Evolutionary conservation across 2,797 vertebrate genomes (phyloP).

Genomic region (Schizopygopsis pylzovi): DNA sequence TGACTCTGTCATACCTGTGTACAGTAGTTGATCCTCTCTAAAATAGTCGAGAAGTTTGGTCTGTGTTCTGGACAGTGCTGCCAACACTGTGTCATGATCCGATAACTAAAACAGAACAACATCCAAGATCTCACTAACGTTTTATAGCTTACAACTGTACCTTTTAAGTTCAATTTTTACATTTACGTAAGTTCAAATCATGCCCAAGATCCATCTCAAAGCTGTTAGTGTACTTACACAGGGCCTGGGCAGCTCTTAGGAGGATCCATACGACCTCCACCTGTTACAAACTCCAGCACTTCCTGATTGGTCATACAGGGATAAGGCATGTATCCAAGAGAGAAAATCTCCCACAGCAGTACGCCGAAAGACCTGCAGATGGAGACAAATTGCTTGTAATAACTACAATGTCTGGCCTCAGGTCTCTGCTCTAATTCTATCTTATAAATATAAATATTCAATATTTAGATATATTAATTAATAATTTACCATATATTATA

Average conservation of each 20-base stretch:
- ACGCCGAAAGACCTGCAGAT: constrained; percentile 93
- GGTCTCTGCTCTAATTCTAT: neutral
- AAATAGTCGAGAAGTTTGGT: constrained; percentile 89
- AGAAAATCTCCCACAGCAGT: constrained; percentile 95
- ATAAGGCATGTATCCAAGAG: constrained; percentile 93
- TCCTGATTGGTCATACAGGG: constrained; percentile 94
- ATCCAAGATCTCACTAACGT: neutral
- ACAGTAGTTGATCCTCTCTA: constrained; percentile 90
- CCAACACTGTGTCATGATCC: constrained; percentile 95
- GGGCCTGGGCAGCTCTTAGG: constrained; percentile 90
- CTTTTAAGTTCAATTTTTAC: neutral
- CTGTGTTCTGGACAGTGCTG: constrained; percentile 91
- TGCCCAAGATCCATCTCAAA: neutral
- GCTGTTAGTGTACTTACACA: constrained; percentile 81
- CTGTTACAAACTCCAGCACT: constrained; percentile 89
- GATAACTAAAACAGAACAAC: constrained; percentile 77
- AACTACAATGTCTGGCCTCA: neutral
- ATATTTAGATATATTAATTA: too few species aligned
- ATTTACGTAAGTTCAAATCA: neutral
- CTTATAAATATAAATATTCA: too few species aligned
- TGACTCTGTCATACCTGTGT: constrained; percentile 80
- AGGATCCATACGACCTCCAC: constrained; percentile 92
- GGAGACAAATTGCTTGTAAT: constrained; percentile 64
- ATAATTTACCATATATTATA: too few species aligned
- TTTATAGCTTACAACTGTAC: neutral